Percentiles rank a stretch among this genome's conserved stretches.
Evolutionary conservation across 2,113 vertebrate genomes (phyloP).

Genomic region (Hystrix brachyura): DNA sequence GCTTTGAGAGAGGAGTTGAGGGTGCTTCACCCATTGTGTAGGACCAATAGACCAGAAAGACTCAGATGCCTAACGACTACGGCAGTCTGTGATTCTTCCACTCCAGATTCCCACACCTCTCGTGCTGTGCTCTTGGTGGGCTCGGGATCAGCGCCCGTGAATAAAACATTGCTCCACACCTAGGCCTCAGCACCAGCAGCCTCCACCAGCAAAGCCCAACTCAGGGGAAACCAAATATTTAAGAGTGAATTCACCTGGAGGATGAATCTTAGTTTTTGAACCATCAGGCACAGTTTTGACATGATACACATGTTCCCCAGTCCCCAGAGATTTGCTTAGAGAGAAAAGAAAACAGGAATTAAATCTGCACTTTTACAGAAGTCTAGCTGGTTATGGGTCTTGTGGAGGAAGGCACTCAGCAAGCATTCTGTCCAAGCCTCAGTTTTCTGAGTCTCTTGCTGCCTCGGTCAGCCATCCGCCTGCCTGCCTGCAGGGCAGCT

Average conservation of each 20-base stretch:
- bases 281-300: not conserved
- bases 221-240: constrained; percentile 60
- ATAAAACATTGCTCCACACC: constrained; percentile 70
- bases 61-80: not conserved
- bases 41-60: not conserved
- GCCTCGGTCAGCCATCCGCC: fast-evolving
- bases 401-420: not conserved
- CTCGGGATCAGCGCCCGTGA: constrained; percentile 68
- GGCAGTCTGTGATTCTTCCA: not conserved
- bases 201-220: constrained; percentile 61
- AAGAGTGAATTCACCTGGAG: constrained; percentile 60
- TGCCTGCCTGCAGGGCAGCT: not conserved
- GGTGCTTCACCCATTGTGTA: not conserved
- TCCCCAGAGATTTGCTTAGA: not conserved
- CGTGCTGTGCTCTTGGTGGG: not conserved
- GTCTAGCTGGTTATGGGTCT: not conserved
- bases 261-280: constrained; percentile 44
- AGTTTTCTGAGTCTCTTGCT: not conserved
- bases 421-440: not conserved
- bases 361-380: not conserved
- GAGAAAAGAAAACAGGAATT: not conserved
- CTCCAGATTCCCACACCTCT: not conserved
- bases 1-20: not conserved
- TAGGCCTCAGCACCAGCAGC: not conserved
- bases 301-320: not conserved